Conservation (phyloP, 2,113 vertebrate species). For the Antechinus stuartii region DNA sequence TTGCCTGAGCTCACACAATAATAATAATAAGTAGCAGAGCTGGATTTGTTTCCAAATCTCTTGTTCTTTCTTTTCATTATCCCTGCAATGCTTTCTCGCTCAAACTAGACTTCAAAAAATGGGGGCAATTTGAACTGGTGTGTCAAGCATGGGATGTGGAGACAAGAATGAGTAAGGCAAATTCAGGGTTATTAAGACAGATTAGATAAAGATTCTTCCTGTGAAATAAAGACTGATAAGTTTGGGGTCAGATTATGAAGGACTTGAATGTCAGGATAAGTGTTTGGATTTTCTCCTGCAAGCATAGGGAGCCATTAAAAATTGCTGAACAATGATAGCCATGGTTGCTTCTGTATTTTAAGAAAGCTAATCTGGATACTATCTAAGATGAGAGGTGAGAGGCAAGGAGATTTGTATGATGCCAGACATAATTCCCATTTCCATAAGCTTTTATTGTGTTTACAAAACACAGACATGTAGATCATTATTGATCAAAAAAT, state of each 20-base stretch:
- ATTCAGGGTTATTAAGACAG: not conserved
- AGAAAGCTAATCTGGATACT: not conserved
- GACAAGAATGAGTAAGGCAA: not conserved
- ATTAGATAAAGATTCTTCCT: not conserved
- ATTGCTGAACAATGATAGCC: not conserved
- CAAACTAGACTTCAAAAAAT: not conserved
- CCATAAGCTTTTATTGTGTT: not conserved
- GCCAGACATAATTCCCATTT: not conserved
- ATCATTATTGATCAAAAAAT: too few species aligned
- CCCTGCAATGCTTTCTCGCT: not conserved
- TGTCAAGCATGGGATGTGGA: not conserved
- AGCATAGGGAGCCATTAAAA: not conserved
- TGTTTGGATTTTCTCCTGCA: not conserved
- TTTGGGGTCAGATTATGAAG: not conserved
- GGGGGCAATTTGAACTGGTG: not conserved
- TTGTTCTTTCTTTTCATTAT: not conserved
- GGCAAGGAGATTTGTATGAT: not conserved
- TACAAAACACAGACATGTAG: not conserved
- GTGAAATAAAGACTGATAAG: not conserved
- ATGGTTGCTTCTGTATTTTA: not conserved
- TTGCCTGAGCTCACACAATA: not conserved
- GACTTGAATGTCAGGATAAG: not conserved
- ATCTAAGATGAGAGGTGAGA: not conserved
- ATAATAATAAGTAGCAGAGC: not conserved
- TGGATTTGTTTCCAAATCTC: not conserved